Conservation (phyloP, 2,113 vertebrate genomes). For the Ceyx melanurus region DNA sequence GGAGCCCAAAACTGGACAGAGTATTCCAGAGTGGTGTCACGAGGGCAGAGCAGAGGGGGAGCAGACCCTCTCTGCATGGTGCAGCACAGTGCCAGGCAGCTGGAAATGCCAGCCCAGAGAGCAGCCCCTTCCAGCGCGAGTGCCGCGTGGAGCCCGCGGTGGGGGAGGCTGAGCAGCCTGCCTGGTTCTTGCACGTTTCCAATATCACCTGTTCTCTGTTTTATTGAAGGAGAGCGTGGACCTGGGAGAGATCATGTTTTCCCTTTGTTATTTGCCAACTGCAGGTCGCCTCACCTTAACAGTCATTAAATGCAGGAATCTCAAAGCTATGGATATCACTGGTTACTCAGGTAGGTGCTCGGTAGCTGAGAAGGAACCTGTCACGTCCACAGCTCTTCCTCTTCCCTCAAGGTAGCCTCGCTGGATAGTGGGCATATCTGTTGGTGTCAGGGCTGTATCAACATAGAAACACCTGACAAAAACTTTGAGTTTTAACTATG, state of each 20-base stretch:
- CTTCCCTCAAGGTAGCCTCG: background rate
- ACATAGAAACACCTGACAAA: background rate
- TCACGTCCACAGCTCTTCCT: background rate
- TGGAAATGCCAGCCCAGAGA: background rate
- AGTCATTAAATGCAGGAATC: constrained; percentile 98
- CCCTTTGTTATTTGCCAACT: constrained; percentile 96
- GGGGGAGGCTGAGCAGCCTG: background rate
- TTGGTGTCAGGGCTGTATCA: background rate
- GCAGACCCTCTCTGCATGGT: too few species aligned
- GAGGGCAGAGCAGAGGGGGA: too few species aligned
- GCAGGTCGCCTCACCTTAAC: constrained; percentile 96
- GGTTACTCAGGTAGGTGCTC: constrained; percentile 90
- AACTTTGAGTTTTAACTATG: background rate
- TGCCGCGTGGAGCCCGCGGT: background rate
- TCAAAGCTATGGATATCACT: constrained; percentile 99
- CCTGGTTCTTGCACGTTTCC: background rate
- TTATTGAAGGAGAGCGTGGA: constrained; percentile 93
- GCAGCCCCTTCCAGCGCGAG: background rate
- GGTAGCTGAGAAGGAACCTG: background rate
- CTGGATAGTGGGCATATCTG: rapidly evolving
- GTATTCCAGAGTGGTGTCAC: too few species aligned
- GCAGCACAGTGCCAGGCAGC: background rate
- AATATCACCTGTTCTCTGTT: constrained; percentile 60
- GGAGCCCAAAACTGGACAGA: too few species aligned
- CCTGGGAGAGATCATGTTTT: constrained; percentile 99